phyloP scores from a whole-genome alignment of 1,140 invertebrate species.

The Drosophila paulistorum region DNA sequence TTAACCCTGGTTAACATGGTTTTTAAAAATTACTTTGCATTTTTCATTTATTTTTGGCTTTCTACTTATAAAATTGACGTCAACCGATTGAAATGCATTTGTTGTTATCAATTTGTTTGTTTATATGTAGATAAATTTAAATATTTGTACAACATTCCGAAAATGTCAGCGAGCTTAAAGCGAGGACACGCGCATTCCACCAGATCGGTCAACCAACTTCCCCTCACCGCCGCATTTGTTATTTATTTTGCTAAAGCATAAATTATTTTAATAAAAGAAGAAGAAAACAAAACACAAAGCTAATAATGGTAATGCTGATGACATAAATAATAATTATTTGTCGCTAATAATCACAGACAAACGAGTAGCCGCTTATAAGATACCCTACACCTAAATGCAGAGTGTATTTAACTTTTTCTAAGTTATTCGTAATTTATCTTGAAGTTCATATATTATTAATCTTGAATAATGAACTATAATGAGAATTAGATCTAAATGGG shows the following conservation, averaged over 20 bases:
- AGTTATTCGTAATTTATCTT: no score
- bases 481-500: no score
- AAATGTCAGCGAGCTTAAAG: constrained; percentile 4
- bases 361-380: not conserved
- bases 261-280: constrained; percentile 10
- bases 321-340: constrained; percentile 49
- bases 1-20: no score
- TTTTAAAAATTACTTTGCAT: no score
- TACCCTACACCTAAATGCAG: not conserved
- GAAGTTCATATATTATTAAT: no score
- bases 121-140: not conserved
- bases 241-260: not conserved
- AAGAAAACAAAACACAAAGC: constrained; percentile 28
- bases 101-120: not conserved
- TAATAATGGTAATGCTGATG: constrained; percentile 34
- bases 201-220: constrained; percentile 6
- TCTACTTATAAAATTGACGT: not conserved
- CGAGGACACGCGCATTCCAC: constrained; percentile 5
- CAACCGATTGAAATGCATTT: not conserved
- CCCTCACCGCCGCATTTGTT: not conserved
- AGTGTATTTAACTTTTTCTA: no score
- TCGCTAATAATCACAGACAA: not conserved
- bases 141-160: constrained; percentile 1
- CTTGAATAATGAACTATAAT: no score
- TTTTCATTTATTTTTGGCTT: not conserved